Percentiles rank a stretch among this genome's conserved stretches.
phyloP scores from a whole-genome alignment of 2,888 invertebrate species.

The Xanthia icteritia region DNA sequence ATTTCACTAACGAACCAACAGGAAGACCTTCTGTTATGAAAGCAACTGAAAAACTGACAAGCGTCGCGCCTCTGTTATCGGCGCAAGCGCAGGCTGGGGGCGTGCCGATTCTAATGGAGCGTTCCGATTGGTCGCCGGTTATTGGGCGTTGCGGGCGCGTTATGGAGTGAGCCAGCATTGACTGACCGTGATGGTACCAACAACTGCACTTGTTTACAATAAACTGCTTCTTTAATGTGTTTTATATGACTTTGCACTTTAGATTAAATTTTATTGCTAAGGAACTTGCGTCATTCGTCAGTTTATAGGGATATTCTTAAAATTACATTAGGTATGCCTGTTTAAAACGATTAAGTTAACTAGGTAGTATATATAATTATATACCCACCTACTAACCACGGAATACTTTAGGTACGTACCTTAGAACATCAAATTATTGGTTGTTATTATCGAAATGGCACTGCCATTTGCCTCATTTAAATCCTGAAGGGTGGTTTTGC shows the following conservation, averaged over 20 bases:
- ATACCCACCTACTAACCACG: neutral
- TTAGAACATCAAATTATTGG: neutral
- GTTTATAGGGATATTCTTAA: conserved; percentile 64
- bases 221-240: conserved; percentile 87
- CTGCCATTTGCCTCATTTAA: neutral
- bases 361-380: neutral
- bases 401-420: neutral
- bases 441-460: neutral
- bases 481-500: neutral
- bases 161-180: conserved; percentile 84
- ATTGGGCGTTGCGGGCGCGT: conserved; percentile 79
- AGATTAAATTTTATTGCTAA: conserved; percentile 84
- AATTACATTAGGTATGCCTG: conserved; percentile 43
- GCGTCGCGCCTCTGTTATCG: conserved; percentile 70
- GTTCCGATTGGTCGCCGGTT: conserved; percentile 76
- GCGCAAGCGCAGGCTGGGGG: conserved; percentile 83
- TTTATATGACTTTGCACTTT: conserved; percentile 87
- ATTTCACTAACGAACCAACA: conserved; percentile 67
- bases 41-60: conserved; percentile 85
- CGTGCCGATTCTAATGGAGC: conserved; percentile 77
- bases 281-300: conserved; percentile 81
- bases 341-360: neutral
- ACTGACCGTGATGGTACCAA: conserved; percentile 83
- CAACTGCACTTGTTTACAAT: conserved; percentile 89
- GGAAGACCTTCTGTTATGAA: conserved; percentile 72